Percentiles rank a stretch among this genome's conserved stretches.
Evolutionary conservation across 2,888 invertebrate species (phyloP).

Genomic region (Mesorhabditis spiculigera): DNA sequence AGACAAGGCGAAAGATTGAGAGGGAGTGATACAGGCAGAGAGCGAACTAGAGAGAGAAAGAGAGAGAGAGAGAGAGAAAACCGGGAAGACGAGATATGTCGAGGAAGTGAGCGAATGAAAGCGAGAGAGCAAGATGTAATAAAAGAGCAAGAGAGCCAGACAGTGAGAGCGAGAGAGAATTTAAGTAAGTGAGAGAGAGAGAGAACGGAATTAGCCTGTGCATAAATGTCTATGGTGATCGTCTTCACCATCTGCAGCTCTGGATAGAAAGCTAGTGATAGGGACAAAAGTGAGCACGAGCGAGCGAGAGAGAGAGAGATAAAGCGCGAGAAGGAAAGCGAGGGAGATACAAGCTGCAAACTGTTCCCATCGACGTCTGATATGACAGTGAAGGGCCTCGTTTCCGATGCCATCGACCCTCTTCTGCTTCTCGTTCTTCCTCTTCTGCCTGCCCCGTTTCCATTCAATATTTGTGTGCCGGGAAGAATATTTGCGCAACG

Average conservation of each 20-base stretch:
- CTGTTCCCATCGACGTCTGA: not conserved
- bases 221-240: no score
- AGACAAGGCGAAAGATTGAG: constrained; percentile 9
- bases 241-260: no score
- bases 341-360: constrained; percentile 11
- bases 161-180: no score
- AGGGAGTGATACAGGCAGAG: constrained; percentile 11
- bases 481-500: constrained; percentile 2
- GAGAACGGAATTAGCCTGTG: no score
- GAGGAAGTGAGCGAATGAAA: constrained; percentile 12
- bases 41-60: constrained; percentile 12
- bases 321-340: constrained; percentile 1
- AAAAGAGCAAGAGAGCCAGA: constrained; percentile 7
- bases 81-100: no score
- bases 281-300: not conserved
- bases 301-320: not conserved
- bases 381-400: not conserved
- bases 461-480: not conserved
- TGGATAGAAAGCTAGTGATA: no score
- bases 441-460: not conserved
- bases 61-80: constrained; percentile 15
- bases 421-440: constrained; percentile 7
- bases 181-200: no score
- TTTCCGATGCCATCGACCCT: not conserved
- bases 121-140: constrained; percentile 13